phyloP scores from a whole-genome alignment of 2,113 vertebrate genomes.

The Sula dactylatra region DNA sequence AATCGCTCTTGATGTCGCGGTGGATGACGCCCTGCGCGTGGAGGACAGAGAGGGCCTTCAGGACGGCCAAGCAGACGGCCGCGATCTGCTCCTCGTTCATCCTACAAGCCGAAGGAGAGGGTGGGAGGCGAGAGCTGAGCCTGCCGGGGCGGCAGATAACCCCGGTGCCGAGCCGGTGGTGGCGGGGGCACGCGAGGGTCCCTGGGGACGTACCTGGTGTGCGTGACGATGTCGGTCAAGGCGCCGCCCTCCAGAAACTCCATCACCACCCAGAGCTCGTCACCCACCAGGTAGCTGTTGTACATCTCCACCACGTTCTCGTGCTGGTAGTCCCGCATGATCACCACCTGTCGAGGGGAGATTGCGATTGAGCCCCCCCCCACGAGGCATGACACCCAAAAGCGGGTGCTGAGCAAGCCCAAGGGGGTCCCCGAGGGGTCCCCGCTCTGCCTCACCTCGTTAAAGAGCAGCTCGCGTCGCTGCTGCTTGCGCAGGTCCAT shows the following conservation, averaged over 20 bases:
- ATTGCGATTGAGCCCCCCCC: neutral
- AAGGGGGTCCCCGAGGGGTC: too few species aligned
- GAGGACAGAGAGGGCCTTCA: conserved; percentile 88
- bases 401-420: too few species aligned
- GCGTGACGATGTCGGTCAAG: conserved; percentile 93
- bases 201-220: conserved; percentile 80
- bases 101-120: conserved; percentile 41
- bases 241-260: conserved; percentile 96
- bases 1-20: conserved; percentile 97
- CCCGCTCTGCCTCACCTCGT: conserved; percentile 76
- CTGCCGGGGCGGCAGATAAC: neutral
- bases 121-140: neutral
- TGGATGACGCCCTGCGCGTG: conserved; percentile 95
- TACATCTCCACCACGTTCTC: conserved; percentile 99
- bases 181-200: rapidly evolving
- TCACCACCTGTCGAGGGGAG: conserved; percentile 83
- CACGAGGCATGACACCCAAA: neutral
- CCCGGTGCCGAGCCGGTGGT: neutral
- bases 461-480: conserved; percentile 91
- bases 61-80: conserved; percentile 88
- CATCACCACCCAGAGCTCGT: conserved; percentile 98
- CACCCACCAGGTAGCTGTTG: conserved; percentile 96
- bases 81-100: conserved; percentile 98
- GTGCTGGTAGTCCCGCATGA: conserved; percentile 96
- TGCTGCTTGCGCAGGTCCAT: conserved; percentile 97